Percentiles rank a stretch among this genome's conserved stretches.
Evolutionary conservation across 2,888 invertebrate species (phyloP).

Genomic region (Unio delphinus): DNA sequence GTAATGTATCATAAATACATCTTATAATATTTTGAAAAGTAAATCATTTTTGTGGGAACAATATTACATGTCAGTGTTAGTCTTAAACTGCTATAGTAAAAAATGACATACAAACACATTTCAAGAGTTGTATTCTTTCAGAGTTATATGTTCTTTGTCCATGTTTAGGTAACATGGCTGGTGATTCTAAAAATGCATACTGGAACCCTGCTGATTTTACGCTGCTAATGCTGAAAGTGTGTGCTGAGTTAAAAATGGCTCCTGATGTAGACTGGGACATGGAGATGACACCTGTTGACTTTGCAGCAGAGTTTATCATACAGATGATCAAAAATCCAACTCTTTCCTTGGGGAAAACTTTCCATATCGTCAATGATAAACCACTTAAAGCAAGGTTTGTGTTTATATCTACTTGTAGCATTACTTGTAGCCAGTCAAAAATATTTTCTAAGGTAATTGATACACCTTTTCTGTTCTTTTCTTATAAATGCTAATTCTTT

Average conservation of each 20-base stretch:
- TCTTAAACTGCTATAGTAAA: no score
- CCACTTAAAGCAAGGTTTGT: slow-evolving; percentile 60
- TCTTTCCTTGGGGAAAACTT: slow-evolving; percentile 67
- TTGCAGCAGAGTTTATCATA: slow-evolving; percentile 67
- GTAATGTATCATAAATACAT: no score
- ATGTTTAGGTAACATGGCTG: slow-evolving; percentile 66
- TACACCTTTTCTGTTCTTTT: no score
- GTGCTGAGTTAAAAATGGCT: slow-evolving; percentile 56
- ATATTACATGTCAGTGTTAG: no score
- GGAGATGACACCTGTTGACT: slow-evolving; percentile 73
- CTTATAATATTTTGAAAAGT: no score
- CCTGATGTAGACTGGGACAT: slow-evolving; percentile 69
- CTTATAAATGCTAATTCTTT: no score
- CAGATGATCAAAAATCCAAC: slow-evolving; percentile 61
- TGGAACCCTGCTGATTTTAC: slow-evolving; percentile 72
- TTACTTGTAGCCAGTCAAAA: not conserved
- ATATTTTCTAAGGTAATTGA: no score
- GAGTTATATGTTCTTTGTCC: no score
- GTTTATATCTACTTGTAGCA: not conserved
- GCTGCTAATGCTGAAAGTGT: slow-evolving; percentile 67
- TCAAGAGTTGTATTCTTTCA: no score
- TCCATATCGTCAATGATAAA: slow-evolving; percentile 68
- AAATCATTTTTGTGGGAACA: no score
- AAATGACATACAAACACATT: no score
- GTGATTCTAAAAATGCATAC: slow-evolving; percentile 59